Percentiles rank a stretch among this genome's conserved stretches.
phyloP scores from a whole-genome alignment of 1,140 invertebrate species.

The Cyclargus thomasi region DNA sequence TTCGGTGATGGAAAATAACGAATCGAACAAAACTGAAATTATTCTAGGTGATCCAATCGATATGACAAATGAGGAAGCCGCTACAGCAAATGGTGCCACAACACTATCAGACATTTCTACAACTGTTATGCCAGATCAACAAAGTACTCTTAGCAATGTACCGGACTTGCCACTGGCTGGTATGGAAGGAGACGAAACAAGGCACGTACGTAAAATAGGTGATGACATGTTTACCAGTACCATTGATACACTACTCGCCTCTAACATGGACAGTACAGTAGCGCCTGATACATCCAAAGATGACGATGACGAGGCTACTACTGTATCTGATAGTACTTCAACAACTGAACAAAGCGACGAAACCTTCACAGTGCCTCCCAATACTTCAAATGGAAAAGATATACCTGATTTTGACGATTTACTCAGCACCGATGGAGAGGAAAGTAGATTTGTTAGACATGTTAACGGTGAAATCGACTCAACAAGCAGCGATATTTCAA shows the following conservation, averaged over 20 bases:
- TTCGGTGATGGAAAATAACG: neutral
- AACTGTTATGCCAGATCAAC: neutral
- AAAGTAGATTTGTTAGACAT: neutral
- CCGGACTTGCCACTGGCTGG: neutral
- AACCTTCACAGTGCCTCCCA: neutral
- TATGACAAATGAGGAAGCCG: neutral
- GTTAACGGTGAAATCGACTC: neutral
- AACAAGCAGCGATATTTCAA: neutral
- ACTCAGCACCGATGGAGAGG: constrained; percentile 6
- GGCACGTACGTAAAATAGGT: constrained; percentile 15
- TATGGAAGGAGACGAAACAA: constrained; percentile 8
- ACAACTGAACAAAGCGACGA: neutral
- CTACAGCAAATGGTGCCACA: neutral
- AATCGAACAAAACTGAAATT: neutral
- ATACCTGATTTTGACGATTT: constrained; percentile 6
- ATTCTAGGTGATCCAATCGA: neutral
- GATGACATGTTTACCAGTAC: constrained; percentile 5
- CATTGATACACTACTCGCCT: neutral
- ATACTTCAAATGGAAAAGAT: constrained; percentile 7
- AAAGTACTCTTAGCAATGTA: neutral
- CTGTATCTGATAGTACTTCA: neutral
- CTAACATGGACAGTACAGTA: neutral
- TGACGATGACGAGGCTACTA: neutral
- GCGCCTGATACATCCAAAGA: neutral
- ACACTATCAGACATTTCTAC: neutral